phyloP scores from a whole-genome alignment of 2,888 invertebrate genomes.

The Drosophila barbarae region DNA sequence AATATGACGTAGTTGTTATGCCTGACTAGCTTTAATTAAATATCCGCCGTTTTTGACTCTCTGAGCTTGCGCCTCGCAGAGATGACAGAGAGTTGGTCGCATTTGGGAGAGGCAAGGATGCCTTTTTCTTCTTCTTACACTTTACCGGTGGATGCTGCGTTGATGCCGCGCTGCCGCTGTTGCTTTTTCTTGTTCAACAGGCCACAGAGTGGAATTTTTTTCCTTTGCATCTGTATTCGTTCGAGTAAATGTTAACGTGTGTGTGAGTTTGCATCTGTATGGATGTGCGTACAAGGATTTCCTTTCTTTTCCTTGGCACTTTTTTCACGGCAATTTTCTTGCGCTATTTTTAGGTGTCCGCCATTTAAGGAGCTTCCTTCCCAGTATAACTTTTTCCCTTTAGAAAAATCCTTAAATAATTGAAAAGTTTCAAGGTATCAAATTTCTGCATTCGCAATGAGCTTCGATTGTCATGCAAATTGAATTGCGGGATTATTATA shows the following conservation, averaged over 20 bases:
- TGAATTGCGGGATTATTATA: conserved; percentile 32
- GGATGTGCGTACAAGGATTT: conserved; percentile 23
- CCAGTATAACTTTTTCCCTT: neutral
- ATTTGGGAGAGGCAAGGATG: conserved; percentile 22
- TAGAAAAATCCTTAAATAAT: conserved; percentile 39
- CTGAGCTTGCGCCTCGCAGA: conserved; percentile 31
- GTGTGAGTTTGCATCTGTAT: conserved; percentile 12
- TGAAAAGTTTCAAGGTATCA: conserved; percentile 45
- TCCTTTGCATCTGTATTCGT: conserved; percentile 14
- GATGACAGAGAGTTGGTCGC: neutral
- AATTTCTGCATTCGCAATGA: conserved; percentile 45
- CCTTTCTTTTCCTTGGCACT: conserved; percentile 28
- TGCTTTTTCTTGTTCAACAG: conserved; percentile 69
- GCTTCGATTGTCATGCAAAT: conserved; percentile 34
- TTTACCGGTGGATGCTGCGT: conserved; percentile 38
- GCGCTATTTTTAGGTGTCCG: conserved; percentile 54
- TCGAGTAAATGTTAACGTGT: neutral
- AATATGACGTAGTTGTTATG: conserved; percentile 36
- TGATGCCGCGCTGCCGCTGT: conserved; percentile 33
- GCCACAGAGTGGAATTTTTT: conserved; percentile 64
- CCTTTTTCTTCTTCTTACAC: conserved; percentile 9
- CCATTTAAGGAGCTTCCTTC: conserved; percentile 18
- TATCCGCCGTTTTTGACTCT: conserved; percentile 22
- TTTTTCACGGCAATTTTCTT: conserved; percentile 30
- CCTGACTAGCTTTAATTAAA: conserved; percentile 38